Conservation (phyloP, 2,797 vertebrate genomes). For the Calcarius lapponicus region DNA sequence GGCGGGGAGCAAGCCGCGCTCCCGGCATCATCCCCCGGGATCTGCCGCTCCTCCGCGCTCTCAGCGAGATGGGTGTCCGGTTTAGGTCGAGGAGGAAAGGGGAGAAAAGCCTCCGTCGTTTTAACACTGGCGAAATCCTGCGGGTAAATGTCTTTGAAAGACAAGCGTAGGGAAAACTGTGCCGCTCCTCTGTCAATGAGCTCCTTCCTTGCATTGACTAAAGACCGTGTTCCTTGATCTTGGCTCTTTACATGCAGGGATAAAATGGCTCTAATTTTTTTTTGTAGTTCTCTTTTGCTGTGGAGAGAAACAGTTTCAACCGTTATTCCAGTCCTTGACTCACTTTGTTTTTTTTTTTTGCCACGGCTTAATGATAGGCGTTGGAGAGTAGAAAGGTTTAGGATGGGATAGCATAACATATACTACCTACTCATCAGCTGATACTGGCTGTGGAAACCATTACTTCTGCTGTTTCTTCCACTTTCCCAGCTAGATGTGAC, state of each 20-base stretch:
- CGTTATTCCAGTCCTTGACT: neutral
- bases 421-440: fast-evolving
- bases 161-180: neutral
- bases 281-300: no score
- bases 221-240: neutral
- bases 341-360: neutral
- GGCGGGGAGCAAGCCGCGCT: neutral
- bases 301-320: neutral
- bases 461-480: neutral
- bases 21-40: neutral
- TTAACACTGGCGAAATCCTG: neutral
- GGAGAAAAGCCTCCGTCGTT: neutral
- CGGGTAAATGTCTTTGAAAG: neutral
- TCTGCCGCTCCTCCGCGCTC: neutral
- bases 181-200: neutral
- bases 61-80: neutral
- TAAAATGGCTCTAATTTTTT: neutral
- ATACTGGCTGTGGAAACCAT: neutral
- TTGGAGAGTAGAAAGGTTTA: neutral
- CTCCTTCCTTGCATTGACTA: neutral
- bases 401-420: fast-evolving
- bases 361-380: fast-evolving
- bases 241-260: neutral
- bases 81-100: neutral
- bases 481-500: neutral